A percentile compares a stretch with the other conserved stretches of the same genome.
phyloP scores from a whole-genome alignment of 2,113 vertebrate species.

The Odocoileus hemionus region DNA sequence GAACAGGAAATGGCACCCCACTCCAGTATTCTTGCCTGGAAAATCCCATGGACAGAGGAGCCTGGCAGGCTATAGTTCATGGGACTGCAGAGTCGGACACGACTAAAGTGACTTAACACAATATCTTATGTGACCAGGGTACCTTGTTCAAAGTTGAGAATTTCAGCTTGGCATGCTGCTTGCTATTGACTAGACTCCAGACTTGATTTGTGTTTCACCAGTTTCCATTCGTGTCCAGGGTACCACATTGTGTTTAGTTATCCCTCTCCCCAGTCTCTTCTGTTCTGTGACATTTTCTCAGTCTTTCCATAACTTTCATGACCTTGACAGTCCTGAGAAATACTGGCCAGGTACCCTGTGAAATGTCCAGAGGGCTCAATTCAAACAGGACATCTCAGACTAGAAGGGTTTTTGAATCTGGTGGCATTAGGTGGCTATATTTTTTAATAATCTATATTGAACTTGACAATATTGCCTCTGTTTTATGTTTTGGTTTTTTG shows the following conservation, averaged over 20 bases:
- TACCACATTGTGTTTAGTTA: accelerated
- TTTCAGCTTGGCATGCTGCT: neutral
- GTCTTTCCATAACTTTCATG: neutral
- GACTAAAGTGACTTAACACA: neutral
- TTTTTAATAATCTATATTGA: neutral
- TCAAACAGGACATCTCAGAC: neutral
- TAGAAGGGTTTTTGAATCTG: neutral
- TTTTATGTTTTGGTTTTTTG: neutral
- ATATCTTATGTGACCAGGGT: neutral
- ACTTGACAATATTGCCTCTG: neutral
- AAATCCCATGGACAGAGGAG: neutral
- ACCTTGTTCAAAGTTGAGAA: neutral
- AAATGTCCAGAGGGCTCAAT: neutral
- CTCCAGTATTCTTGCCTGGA: neutral
- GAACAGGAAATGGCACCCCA: neutral
- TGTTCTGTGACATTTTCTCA: neutral
- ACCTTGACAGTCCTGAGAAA: neutral
- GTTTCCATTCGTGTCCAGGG: neutral
- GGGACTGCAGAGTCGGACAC: neutral
- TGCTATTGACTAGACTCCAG: neutral
- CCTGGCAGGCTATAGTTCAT: neutral
- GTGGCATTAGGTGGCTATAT: neutral
- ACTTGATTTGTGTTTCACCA: neutral
- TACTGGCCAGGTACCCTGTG: neutral
- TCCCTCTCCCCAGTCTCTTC: neutral